phyloP scores from a whole-genome alignment of 2,113 vertebrate genomes.

The Artemisiospiza belli region DNA sequence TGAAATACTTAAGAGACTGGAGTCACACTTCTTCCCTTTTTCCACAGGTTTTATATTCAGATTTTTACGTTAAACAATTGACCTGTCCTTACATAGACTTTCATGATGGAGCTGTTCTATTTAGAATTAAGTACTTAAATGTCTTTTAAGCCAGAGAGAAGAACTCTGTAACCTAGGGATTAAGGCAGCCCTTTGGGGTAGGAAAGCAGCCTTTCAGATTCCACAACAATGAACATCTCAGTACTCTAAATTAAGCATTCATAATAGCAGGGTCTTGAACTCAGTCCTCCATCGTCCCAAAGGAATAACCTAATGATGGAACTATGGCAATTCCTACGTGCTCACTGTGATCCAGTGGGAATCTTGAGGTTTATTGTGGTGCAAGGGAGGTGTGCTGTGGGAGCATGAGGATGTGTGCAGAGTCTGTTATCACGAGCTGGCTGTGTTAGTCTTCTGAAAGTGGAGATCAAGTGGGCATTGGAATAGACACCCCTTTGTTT shows the following conservation, averaged over 20 bases:
- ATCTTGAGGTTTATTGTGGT: background rate
- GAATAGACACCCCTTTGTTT: background rate
- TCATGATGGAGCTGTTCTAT: background rate
- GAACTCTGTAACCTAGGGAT: background rate
- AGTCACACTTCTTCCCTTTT: background rate
- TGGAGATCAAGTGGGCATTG: background rate
- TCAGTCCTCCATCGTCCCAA: background rate
- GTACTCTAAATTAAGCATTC: background rate
- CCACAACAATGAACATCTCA: background rate
- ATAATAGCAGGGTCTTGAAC: background rate
- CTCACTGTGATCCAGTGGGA: background rate
- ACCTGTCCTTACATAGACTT: background rate
- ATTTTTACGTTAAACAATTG: background rate
- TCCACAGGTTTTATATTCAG: background rate
- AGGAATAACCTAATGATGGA: background rate
- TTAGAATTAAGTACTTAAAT: background rate
- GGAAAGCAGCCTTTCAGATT: background rate
- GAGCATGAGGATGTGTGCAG: background rate
- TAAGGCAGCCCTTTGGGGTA: background rate
- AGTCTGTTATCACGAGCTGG: fast-evolving
- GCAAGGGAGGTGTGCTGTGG: fast-evolving
- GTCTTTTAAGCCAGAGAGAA: background rate
- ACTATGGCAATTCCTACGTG: background rate
- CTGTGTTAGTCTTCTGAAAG: background rate
- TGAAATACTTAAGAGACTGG: background rate